These are phyloP conservation scores for Plutomurus gul DNA, from an alignment of 1,140 invertebrate species.

Conservation along the genomic window DNA sequence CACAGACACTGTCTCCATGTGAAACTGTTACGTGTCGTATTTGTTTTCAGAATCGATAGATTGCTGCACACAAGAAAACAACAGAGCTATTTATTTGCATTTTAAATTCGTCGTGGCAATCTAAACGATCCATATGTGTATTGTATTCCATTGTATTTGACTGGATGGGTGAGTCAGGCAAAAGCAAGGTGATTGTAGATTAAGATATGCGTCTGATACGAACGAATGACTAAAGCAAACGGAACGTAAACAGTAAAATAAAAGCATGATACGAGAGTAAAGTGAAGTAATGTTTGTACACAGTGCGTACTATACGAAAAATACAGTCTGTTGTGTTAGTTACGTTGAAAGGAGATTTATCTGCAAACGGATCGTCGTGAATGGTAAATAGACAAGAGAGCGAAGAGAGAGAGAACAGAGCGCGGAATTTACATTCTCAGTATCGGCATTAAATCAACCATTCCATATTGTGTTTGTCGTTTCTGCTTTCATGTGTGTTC, in stretches of 20 bases:
- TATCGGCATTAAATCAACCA: slow-evolving; percentile 22
- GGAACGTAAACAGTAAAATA: not conserved
- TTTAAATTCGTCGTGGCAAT: not conserved
- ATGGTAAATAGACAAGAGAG: slow-evolving; percentile 19
- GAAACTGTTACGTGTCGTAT: not conserved
- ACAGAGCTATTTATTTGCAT: not conserved
- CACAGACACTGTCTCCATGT: not conserved
- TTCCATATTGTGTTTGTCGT: slow-evolving; percentile 19
- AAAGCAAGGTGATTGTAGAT: not conserved
- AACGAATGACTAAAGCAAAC: not conserved
- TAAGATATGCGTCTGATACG: not conserved
- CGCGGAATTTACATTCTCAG: no score
- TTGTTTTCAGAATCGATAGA: not conserved
- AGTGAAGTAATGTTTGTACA: not conserved
- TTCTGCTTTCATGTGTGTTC: no score
- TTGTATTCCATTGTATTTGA: not conserved
- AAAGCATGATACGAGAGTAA: not conserved
- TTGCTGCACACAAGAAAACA: not conserved
- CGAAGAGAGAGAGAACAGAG: not conserved
- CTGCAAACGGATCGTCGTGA: not conserved
- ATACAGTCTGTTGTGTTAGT: no score
- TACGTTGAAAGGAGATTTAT: no score
- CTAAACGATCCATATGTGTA: not conserved
- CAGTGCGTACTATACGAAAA: no score
- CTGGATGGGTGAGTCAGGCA: not conserved